These are phyloP conservation scores for Epinotia bilunana DNA, from an alignment of 2,888 invertebrate genomes.

Conservation along the genomic window DNA sequence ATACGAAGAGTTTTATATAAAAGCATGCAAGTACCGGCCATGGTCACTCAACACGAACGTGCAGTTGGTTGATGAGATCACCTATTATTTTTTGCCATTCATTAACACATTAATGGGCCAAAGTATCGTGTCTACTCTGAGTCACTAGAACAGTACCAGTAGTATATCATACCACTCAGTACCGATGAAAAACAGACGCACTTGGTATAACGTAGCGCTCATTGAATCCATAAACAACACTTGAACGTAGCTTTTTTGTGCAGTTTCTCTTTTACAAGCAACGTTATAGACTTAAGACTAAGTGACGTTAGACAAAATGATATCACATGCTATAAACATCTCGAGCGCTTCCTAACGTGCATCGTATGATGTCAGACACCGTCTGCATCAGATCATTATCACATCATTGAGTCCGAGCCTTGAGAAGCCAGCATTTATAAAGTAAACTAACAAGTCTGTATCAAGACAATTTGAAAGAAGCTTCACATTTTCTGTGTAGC, in stretches of 20 bases:
- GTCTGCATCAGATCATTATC: slow-evolving; percentile 44
- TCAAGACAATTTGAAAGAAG: slow-evolving; percentile 16
- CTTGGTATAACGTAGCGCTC: slow-evolving; percentile 52
- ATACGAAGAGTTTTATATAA: slow-evolving; percentile 52
- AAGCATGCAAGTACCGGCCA: slow-evolving; percentile 50
- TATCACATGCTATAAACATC: slow-evolving; percentile 30
- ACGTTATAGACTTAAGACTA: background rate
- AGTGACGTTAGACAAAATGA: slow-evolving; percentile 21
- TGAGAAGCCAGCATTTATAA: slow-evolving; percentile 28
- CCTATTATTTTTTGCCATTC: slow-evolving; percentile 66
- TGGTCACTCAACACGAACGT: slow-evolving; percentile 54
- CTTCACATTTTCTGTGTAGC: slow-evolving; percentile 16
- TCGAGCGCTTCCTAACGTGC: slow-evolving; percentile 31
- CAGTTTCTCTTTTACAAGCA: slow-evolving; percentile 1
- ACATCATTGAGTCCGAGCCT: slow-evolving; percentile 26
- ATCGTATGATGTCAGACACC: slow-evolving; percentile 33
- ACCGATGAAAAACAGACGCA: slow-evolving; percentile 53
- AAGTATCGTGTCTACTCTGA: slow-evolving; percentile 58
- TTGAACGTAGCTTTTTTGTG: slow-evolving; percentile 9
- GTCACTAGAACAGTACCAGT: slow-evolving; percentile 54
- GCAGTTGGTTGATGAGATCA: slow-evolving; percentile 63
- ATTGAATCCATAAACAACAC: slow-evolving; percentile 48
- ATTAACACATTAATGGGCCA: slow-evolving; percentile 58
- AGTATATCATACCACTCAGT: slow-evolving; percentile 44
- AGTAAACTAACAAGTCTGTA: slow-evolving; percentile 16